Evolutionary conservation across 2,888 invertebrate species (phyloP).

Genomic region (Rhagophthalmus giganteus): DNA sequence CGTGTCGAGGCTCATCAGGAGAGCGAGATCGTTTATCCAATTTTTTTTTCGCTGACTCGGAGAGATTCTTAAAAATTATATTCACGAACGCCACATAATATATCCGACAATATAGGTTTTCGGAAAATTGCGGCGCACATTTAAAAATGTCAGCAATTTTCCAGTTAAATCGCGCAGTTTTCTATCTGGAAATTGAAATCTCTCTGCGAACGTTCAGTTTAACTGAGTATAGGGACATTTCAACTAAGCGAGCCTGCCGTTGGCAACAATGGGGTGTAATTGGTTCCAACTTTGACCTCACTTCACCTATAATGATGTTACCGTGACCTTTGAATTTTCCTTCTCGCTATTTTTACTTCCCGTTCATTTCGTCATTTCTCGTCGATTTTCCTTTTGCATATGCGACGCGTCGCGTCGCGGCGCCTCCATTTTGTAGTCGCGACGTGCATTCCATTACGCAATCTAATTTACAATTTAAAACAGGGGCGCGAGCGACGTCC

Average conservation of each 20-base stretch:
- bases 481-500: slow-evolving; percentile 37
- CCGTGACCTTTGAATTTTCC: slow-evolving; percentile 39
- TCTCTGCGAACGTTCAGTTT: slow-evolving; percentile 42
- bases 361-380: slow-evolving; percentile 14
- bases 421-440: slow-evolving; percentile 20
- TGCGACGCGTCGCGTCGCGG: too few species aligned
- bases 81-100: too few species aligned
- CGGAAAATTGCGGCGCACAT: neutral
- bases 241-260: slow-evolving; percentile 50
- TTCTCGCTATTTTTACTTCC: slow-evolving; percentile 29
- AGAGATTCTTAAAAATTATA: neutral
- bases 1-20: slow-evolving; percentile 42
- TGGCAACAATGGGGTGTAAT: slow-evolving; percentile 56
- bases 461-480: slow-evolving; percentile 49
- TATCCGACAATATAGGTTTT: neutral
- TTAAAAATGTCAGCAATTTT: slow-evolving; percentile 31
- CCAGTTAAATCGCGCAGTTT: slow-evolving; percentile 28
- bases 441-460: slow-evolving; percentile 3
- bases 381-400: neutral
- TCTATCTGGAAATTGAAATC: slow-evolving; percentile 53
- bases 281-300: slow-evolving; percentile 54
- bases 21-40: slow-evolving; percentile 49
- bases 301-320: slow-evolving; percentile 49
- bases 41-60: slow-evolving; percentile 31
- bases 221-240: slow-evolving; percentile 42